Percentiles rank a stretch among this genome's conserved stretches.
These are phyloP conservation scores for Halictus ligatus DNA, from an alignment of 2,888 invertebrate genomes.

Conservation along the genomic window DNA sequence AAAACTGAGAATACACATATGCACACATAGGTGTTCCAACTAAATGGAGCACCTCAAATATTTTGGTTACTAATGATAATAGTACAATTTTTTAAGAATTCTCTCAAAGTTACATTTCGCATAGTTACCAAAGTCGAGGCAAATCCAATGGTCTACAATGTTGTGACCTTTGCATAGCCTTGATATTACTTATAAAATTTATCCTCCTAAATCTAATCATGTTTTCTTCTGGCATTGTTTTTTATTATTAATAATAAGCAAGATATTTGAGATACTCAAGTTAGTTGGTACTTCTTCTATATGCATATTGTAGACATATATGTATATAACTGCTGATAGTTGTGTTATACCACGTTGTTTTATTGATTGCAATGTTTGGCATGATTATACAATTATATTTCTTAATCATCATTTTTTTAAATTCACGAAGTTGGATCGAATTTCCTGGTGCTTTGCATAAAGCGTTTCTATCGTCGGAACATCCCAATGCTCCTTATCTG, in stretches of 20 bases:
- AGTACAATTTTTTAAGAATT: not conserved
- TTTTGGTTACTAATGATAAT: not conserved
- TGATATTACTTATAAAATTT: not conserved
- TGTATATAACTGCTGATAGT: slow-evolving; percentile 29
- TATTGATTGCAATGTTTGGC: slow-evolving; percentile 28
- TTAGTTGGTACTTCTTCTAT: not conserved
- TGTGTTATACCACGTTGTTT: slow-evolving; percentile 30
- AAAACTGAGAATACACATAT: slow-evolving; percentile 34
- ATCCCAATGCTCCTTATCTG: slow-evolving; percentile 56
- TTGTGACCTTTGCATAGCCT: not conserved
- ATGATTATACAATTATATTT: slow-evolving; percentile 34
- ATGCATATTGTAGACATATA: not conserved
- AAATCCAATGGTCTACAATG: not conserved
- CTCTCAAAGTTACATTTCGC: not conserved
- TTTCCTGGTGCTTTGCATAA: slow-evolving; percentile 67
- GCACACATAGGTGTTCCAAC: not conserved
- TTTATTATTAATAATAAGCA: not conserved
- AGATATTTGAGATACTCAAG: not conserved
- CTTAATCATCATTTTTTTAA: slow-evolving; percentile 7
- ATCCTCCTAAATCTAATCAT: not conserved
- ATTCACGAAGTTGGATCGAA: slow-evolving; percentile 33
- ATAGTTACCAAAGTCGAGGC: not conserved
- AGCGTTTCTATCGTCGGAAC: slow-evolving; percentile 58
- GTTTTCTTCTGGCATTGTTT: no score
- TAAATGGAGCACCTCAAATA: not conserved